These are phyloP conservation scores for Cichladusa arquata DNA, from an alignment of 2,113 vertebrate genomes.

Conservation along the genomic window DNA sequence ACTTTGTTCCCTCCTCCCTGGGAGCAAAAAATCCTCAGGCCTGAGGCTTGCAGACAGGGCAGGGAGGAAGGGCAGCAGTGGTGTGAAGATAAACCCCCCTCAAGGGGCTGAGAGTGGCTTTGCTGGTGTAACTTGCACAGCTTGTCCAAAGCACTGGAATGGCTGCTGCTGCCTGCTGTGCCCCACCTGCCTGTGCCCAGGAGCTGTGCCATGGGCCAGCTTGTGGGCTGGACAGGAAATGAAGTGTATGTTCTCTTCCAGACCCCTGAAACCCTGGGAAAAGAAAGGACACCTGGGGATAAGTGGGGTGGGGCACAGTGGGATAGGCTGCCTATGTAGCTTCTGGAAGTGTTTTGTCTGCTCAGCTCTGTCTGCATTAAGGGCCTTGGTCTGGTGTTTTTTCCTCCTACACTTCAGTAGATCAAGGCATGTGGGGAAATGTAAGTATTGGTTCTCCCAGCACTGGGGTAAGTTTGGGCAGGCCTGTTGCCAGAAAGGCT, in stretches of 20 bases:
- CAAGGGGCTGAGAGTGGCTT: background rate
- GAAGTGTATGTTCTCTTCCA: background rate
- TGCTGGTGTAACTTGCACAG: background rate
- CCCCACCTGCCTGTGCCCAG: background rate
- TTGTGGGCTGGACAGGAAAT: background rate
- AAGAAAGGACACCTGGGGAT: background rate
- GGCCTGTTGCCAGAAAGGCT: background rate
- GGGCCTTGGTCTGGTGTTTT: background rate
- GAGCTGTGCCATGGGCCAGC: background rate
- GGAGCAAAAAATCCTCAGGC: background rate
- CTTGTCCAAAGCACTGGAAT: background rate
- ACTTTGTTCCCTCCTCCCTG: background rate
- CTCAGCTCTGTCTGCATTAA: background rate
- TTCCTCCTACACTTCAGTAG: background rate
- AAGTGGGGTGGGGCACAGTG: background rate
- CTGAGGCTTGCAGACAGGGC: background rate
- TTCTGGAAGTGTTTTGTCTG: background rate
- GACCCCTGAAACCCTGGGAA: background rate
- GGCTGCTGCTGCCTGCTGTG: background rate
- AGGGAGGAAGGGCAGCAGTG: background rate
- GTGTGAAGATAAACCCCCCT: background rate
- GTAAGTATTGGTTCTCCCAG: background rate
- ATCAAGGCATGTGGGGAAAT: background rate
- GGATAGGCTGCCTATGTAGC: background rate
- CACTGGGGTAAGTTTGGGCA: background rate